Evolutionary conservation across 1,140 invertebrate genomes (phyloP), one percentile per base, ranked within the genome.

Genomic region (Drosophila tani): DNA sequence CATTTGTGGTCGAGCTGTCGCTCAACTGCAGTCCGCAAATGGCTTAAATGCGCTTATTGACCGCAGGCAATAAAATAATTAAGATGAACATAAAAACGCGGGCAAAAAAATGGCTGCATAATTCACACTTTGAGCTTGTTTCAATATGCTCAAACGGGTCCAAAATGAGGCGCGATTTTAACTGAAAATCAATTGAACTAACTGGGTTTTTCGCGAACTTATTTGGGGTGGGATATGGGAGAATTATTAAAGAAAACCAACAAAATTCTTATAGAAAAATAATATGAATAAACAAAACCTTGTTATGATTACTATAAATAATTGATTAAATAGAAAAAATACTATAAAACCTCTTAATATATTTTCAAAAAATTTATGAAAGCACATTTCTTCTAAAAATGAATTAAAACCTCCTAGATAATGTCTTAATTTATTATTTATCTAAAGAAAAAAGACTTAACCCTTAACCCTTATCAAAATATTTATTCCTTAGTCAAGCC

Each of bases 41-140:
- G 84, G 81, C 69, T 85, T 81, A 88, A 88, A 88, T 82, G 85
- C 65, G 85, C 81, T 91, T 88, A 91, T 91, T 91, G 87, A 88
- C 88, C 87, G 88, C 84, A 79, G 83, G 87, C 81, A 84, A 91
- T 87, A 87, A 91, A 91, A 91, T 83, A 91, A 91, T 91, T 91
- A 84, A 84, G 70, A 79, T 66, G 67, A 76, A 84, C 70, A 75
- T 74, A 53, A 74, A 70, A 75, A 74, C n/a, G 24, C 21, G n/a
- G 17, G 21, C n/a, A 55, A 78, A 78, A 51, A 82, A 81, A 77
- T 75, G 70, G 75, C 83, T 88, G 81, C 84, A 91, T 80, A 91
- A 91, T 83, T 91, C 80, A 88, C 84, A 88, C 84, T 85, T 84
- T 60, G 45, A 74, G 47, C 73, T 47, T 67, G 53, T 86, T 88